Conservation (phyloP, 2,888 invertebrate genomes). For the Theodoxus fluviatilis region DNA sequence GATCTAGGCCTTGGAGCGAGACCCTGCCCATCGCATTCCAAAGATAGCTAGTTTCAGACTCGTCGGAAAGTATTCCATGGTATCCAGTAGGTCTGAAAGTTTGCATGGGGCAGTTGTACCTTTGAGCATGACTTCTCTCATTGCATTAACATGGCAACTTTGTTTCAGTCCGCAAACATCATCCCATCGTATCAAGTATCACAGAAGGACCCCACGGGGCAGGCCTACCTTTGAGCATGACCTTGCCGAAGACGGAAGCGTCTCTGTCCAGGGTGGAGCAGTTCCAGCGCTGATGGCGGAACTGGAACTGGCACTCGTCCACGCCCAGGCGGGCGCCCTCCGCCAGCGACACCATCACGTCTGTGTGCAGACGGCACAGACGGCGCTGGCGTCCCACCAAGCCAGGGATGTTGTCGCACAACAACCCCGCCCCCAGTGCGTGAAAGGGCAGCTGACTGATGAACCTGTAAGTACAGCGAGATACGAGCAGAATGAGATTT, state of each 20-base stretch:
- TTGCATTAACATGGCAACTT: too few relatives aligned
- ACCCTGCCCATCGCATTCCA: too few relatives aligned
- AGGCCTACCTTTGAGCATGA: conserved; percentile 64
- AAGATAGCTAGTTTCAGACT: too few relatives aligned
- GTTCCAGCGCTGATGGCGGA: conserved; percentile 64
- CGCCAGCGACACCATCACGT: conserved; percentile 63
- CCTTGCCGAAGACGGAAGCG: conserved; percentile 65
- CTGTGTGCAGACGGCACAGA: conserved; percentile 63
- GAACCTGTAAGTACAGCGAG: conserved; percentile 50
- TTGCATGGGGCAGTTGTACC: too few relatives aligned
- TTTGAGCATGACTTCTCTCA: too few relatives aligned
- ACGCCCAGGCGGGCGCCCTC: conserved; percentile 63
- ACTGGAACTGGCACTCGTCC: conserved; percentile 65
- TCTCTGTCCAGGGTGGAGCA: conserved; percentile 60
- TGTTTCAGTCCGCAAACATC: neutral
- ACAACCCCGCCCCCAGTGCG: conserved; percentile 56
- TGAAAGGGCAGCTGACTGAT: conserved; percentile 62
- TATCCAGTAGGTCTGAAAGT: too few relatives aligned
- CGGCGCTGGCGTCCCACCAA: conserved; percentile 62
- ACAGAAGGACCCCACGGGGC: too few relatives aligned
- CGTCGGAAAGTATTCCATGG: too few relatives aligned
- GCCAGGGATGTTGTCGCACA: conserved; percentile 66
- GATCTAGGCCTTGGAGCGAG: too few relatives aligned
- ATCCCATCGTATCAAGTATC: neutral
- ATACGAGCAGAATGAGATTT: neutral